phyloP scores from a whole-genome alignment of 2,797 vertebrate genomes.

The Chanos chanos region DNA sequence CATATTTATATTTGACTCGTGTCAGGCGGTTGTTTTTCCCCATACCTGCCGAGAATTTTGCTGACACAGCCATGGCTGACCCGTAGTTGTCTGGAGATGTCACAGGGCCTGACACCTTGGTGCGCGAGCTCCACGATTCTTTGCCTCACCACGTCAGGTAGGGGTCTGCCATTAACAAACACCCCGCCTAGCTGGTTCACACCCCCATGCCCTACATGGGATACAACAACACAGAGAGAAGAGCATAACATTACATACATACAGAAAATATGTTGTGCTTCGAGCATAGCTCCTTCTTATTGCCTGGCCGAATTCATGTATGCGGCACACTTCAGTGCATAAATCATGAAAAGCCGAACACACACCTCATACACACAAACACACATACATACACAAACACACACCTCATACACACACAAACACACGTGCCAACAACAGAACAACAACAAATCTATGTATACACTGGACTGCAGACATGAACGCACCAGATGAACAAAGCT shows the following conservation, averaged over 20 bases:
- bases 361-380: background rate
- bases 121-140: slow-evolving; percentile 98
- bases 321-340: no score
- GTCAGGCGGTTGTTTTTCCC: slow-evolving; percentile 46
- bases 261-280: slow-evolving; percentile 51
- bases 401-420: background rate
- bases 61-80: slow-evolving; percentile 99
- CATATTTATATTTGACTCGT: slow-evolving; percentile 66
- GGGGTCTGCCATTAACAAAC: slow-evolving; percentile 99
- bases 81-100: slow-evolving; percentile 97
- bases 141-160: slow-evolving; percentile 97
- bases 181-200: slow-evolving; percentile 99
- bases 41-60: slow-evolving; percentile 99
- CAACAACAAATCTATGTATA: background rate
- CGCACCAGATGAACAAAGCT: no score
- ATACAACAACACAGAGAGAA: slow-evolving; percentile 79
- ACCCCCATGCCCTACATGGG: slow-evolving; percentile 99
- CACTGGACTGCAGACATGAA: no score
- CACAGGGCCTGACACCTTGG: slow-evolving; percentile 96
- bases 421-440: background rate
- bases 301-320: no score
- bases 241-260: slow-evolving; percentile 83
- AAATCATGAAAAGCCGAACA: background rate
- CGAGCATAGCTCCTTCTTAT: slow-evolving; percentile 7
- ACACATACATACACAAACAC: background rate